A percentile compares a stretch with the other conserved stretches of the same genome.
These are phyloP conservation scores for Teinopalpus imperialis DNA, from an alignment of 2,888 invertebrate species.

Conservation along the genomic window DNA sequence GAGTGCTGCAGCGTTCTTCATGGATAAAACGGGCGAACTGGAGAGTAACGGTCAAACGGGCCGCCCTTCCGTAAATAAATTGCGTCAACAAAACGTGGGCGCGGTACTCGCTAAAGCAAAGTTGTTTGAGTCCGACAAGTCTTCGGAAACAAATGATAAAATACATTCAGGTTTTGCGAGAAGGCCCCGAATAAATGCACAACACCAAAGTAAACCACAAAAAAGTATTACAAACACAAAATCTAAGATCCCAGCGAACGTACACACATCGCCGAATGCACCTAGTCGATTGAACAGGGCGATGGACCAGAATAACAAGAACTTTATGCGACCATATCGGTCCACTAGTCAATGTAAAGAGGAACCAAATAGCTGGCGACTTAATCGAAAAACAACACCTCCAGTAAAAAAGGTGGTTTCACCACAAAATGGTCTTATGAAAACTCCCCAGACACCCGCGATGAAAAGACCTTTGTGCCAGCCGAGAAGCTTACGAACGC, in stretches of 20 bases:
- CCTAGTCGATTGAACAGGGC: conserved; percentile 33
- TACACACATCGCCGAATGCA: conserved; percentile 36
- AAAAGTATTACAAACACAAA: conserved; percentile 51
- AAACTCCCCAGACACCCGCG: conserved; percentile 73
- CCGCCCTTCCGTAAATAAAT: conserved; percentile 87
- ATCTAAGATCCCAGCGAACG: conserved; percentile 42
- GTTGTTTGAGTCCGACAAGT: conserved; percentile 84
- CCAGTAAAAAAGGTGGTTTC: conserved; percentile 57
- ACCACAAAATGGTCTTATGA: conserved; percentile 48
- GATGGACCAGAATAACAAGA: conserved; percentile 6
- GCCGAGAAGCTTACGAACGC: conserved; percentile 78
- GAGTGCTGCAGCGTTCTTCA: conserved; percentile 79
- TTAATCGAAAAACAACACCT: conserved; percentile 53
- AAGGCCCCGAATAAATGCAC: conserved; percentile 60
- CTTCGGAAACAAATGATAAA: conserved; percentile 61
- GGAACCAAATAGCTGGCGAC: conserved; percentile 48
- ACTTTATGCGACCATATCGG: conserved; percentile 15
- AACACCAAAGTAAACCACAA: conserved; percentile 47
- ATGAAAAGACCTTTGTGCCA: conserved; percentile 83
- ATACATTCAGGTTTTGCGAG: conserved; percentile 64
- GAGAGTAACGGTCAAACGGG: conserved; percentile 76
- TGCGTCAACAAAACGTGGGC: conserved; percentile 89
- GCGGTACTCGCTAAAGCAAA: conserved; percentile 91
- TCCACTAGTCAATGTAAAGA: conserved; percentile 41
- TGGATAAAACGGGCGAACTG: conserved; percentile 72